Evolutionary conservation across 2,888 invertebrate species (phyloP), one percentile per base, ranked within the genome.

Genomic region (Flabesymbios commensalis): DNA sequence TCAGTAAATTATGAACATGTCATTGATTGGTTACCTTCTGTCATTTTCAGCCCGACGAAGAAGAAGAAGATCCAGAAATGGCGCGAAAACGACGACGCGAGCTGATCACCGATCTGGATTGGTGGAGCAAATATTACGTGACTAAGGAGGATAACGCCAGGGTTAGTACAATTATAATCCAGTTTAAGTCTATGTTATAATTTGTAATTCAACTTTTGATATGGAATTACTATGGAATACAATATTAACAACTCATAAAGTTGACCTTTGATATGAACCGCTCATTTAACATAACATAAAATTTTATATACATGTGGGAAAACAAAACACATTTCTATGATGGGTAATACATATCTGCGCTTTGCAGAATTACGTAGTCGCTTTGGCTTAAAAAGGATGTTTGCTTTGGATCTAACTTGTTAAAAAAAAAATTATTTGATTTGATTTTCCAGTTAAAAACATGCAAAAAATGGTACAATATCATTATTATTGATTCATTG

Each of bases 61-160:
- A 19, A 7, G 5, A 10, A 4, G 4, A 39, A 45, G 42, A 22
- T 7, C 29, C 49, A 29, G 29, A n/a, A 28, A 29, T 32, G 17
- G 47, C 22, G 24, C 22, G 17, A 4, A 2, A 36, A n/a, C 29
- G n/a, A n/a, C 42, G 48, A 56, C 43, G 51, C 33, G 64, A 68
- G 41, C 22, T 61, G 53, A 68, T 72, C 10, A 56, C 63, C 3
- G 72, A 72, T 26, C 54, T 72, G 14, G 72, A 72, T 41, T 72
- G 72, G 72, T 72, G 72, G 72, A 72, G 71, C 67, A 72, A 72
- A 52, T 72, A 67, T 49, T 67, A 72, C 59, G 59, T 63, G 7
- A 59, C 70, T 10, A 63, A 61, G 28, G 64, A 72, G 17, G 70
- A 71, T 39, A 32, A 59, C 4, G 60, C 39, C 17, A 61, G 54